Percentiles rank a stretch among this genome's conserved stretches.
Conservation (phyloP, 1,140 invertebrate genomes). For the Chironomus striatipennis region DNA sequence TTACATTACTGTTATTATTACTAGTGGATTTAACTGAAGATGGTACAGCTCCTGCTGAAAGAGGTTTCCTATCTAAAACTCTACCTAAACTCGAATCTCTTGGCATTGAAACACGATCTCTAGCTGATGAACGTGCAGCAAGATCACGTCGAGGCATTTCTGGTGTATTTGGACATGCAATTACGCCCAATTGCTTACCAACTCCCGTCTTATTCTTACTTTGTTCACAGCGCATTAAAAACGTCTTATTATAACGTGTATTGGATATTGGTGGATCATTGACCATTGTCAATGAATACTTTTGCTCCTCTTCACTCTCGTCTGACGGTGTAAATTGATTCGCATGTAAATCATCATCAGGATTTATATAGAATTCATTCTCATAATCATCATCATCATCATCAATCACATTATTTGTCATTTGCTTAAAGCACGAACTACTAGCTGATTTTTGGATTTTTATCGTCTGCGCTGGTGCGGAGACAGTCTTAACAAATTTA, state of each 20-base stretch:
- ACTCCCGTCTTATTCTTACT: constrained; percentile 36
- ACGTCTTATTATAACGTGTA: constrained; percentile 47
- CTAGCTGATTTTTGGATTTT: constrained; percentile 38
- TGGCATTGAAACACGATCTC: constrained; percentile 35
- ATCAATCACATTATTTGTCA: constrained; percentile 27
- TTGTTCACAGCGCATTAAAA: constrained; percentile 40
- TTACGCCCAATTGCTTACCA: constrained; percentile 32
- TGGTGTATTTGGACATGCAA: constrained; percentile 45
- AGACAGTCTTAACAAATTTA: constrained; percentile 19
- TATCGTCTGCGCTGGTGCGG: constrained; percentile 26
- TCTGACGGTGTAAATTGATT: constrained; percentile 32
- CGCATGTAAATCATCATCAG: constrained; percentile 33
- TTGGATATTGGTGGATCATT: constrained; percentile 39
- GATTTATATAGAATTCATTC: constrained; percentile 37
- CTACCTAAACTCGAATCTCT: constrained; percentile 38
- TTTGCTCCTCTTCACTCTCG: constrained; percentile 26
- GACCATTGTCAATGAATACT: constrained; percentile 16
- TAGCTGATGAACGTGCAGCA: constrained; percentile 29
- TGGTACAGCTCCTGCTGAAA: constrained; percentile 33
- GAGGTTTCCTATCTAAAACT: constrained; percentile 37
- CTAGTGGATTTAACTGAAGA: constrained; percentile 26
- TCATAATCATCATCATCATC: constrained; percentile 39
- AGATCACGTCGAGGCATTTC: constrained; percentile 40
- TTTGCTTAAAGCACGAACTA: constrained; percentile 38
- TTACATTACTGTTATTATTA: constrained; percentile 8